Evolutionary conservation across 2,888 invertebrate genomes (phyloP).

Genomic region (Tillus elongatus): DNA sequence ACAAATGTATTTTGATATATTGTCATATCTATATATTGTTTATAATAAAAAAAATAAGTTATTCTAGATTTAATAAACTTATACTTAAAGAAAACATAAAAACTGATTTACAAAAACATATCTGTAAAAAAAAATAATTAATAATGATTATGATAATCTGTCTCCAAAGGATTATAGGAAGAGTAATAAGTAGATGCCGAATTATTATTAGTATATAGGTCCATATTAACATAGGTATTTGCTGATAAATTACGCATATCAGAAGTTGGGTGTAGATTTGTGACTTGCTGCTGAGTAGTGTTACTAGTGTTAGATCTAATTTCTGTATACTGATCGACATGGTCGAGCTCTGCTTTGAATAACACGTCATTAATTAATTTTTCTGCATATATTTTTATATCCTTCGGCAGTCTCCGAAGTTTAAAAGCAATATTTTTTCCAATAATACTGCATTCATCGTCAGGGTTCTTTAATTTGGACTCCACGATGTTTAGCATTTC

Average conservation of each 20-base stretch:
- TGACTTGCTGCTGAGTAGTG: background rate
- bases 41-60: background rate
- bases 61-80: too few relatives aligned
- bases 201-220: background rate
- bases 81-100: too few relatives aligned
- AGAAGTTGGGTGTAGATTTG: background rate
- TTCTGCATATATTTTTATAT: slow-evolving; percentile 5
- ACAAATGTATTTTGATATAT: background rate
- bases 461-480: background rate
- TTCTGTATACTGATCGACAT: background rate
- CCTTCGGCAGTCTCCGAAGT: background rate
- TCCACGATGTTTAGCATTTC: background rate
- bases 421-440: slow-evolving; percentile 5
- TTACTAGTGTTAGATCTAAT: background rate
- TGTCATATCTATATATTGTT: background rate
- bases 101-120: too few relatives aligned
- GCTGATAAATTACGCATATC: too few relatives aligned
- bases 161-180: background rate
- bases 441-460: slow-evolving; percentile 4
- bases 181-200: background rate
- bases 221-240: background rate
- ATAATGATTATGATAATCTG: background rate
- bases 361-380: slow-evolving; percentile 8
- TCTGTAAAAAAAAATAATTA: too few relatives aligned
- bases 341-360: slow-evolving; percentile 4